A percentile compares a stretch with the other conserved stretches of the same genome.
phyloP scores from a whole-genome alignment of 2,888 invertebrate genomes.

The Epirrhoe tristata region DNA sequence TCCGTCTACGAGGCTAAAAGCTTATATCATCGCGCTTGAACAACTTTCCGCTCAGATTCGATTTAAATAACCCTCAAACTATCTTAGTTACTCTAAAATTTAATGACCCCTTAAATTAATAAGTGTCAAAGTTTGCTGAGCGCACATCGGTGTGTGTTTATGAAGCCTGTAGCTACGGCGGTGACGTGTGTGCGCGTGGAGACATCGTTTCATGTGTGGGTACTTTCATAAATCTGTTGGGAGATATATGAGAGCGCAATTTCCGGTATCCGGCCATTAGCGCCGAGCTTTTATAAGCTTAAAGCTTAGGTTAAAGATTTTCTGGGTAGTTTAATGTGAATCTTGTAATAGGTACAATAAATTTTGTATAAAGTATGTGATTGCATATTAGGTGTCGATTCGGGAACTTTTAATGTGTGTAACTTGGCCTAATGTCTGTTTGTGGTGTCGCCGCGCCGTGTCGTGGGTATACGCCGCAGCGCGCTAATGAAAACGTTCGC shows the following conservation, averaged over 20 bases:
- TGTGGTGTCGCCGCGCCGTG: slow-evolving; percentile 52
- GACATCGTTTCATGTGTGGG: slow-evolving; percentile 85
- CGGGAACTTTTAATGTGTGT: slow-evolving; percentile 84
- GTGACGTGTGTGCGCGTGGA: slow-evolving; percentile 65
- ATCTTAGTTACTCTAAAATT: slow-evolving; percentile 64
- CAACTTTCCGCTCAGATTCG: slow-evolving; percentile 39
- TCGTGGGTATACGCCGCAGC: slow-evolving; percentile 33
- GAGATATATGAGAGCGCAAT: slow-evolving; percentile 96
- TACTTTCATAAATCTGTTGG: slow-evolving; percentile 96
- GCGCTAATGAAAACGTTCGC: slow-evolving; percentile 48
- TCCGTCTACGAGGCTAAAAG: slow-evolving; percentile 41
- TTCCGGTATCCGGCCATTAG: slow-evolving; percentile 96
- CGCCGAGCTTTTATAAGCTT: slow-evolving; percentile 88
- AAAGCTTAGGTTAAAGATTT: slow-evolving; percentile 86
- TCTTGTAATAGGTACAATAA: slow-evolving; percentile 86
- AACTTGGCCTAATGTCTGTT: slow-evolving; percentile 82
- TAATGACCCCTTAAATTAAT: slow-evolving; percentile 81
- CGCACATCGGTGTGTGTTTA: slow-evolving; percentile 54
- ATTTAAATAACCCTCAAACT: slow-evolving; percentile 45
- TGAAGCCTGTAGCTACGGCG: slow-evolving; percentile 49
- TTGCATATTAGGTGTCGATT: slow-evolving; percentile 85
- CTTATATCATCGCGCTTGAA: slow-evolving; percentile 30
- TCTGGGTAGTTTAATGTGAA: slow-evolving; percentile 86
- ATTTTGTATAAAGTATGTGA: slow-evolving; percentile 85
- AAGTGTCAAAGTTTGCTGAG: slow-evolving; percentile 78